phyloP scores from a whole-genome alignment of 2,888 invertebrate genomes.

The Euspilapteryx auroguttella region DNA sequence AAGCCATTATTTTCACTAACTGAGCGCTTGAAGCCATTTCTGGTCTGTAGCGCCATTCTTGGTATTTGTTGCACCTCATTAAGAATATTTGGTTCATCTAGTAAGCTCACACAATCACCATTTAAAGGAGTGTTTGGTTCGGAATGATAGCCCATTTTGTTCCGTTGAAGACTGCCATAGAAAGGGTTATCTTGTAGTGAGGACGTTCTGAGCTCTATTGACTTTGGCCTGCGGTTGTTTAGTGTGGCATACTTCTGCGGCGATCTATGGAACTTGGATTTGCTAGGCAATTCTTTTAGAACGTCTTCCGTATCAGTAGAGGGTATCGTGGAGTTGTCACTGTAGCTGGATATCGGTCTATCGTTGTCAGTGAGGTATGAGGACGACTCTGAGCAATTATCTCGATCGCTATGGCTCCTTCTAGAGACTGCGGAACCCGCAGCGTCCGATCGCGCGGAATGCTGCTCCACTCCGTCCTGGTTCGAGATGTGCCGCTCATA shows the following conservation, averaged over 20 bases:
- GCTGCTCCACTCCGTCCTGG: slow-evolving; percentile 43
- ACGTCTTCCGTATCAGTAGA: slow-evolving; percentile 54
- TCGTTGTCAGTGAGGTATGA: slow-evolving; percentile 53
- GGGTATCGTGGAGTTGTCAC: slow-evolving; percentile 53
- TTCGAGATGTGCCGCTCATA: slow-evolving; percentile 34
- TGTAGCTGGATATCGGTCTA: slow-evolving; percentile 51
- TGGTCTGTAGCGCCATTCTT: slow-evolving; percentile 43
- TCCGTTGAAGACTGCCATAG: slow-evolving; percentile 41
- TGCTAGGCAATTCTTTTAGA: slow-evolving; percentile 45
- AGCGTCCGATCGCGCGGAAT: slow-evolving; percentile 46
- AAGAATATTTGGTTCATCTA: slow-evolving; percentile 30
- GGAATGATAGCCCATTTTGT: slow-evolving; percentile 48
- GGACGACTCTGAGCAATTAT: slow-evolving; percentile 55
- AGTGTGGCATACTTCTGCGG: slow-evolving; percentile 54
- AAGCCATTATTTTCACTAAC: slow-evolving; percentile 49
- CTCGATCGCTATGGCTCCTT: slow-evolving; percentile 49
- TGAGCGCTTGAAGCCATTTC: slow-evolving; percentile 47
- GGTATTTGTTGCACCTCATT: slow-evolving; percentile 47
- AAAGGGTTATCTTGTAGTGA: slow-evolving; percentile 28
- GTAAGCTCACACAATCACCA: slow-evolving; percentile 26
- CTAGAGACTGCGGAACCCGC: slow-evolving; percentile 42
- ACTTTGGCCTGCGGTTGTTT: slow-evolving; percentile 47
- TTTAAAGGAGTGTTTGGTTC: slow-evolving; percentile 51
- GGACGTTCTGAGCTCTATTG: slow-evolving; percentile 38
- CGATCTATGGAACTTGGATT: slow-evolving; percentile 48